Evolutionary conservation across 2,113 vertebrate species (phyloP), one percentile per base, ranked within the genome.

Genomic region (Lepus europaeus): DNA sequence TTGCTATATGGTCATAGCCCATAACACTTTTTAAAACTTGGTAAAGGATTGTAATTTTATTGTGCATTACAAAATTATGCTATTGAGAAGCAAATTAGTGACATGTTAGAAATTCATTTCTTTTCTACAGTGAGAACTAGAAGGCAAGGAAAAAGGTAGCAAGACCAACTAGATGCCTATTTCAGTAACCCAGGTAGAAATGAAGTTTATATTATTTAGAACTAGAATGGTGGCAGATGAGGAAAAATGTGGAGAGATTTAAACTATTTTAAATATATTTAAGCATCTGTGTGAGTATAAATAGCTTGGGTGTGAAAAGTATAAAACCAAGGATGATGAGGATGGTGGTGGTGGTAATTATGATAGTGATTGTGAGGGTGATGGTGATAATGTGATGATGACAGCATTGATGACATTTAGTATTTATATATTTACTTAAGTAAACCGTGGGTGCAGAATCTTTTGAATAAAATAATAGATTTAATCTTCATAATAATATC

Each of bases 1-100:
- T n/a, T 66, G 39, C 2, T 70, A 33, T 19, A 76, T 25, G 10
- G 0, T 31, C 22, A 25, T 10, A 66, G 11, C 3, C 8, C 79
- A 19, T 16, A 45, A 70, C 2, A 81, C 39, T 73, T 79, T 51
- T 86, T 33, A 86, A 78, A 53, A 82, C 9, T 2, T 25, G 3
- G 2, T n/a, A 29, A 91, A 12, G 3, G 63, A 4, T 45, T n/a
- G 94, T 81, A 61, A n/a, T 66, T 63, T 68, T 82, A 74, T 78
- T 97, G 49, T 79, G 77, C 93, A 51, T 33, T 83, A 78, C 7
- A 80, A 51, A 33, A 3, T 39, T 2, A 84, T 13, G 0, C 13
- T n/a, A 31, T 27, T 77, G 31, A 61, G 90, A 81, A 33, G 61
- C 25, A 73, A 85, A 83, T 78, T 20, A 45, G 31, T 89, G 45